Percentiles rank a stretch among this genome's conserved stretches.
Conservation (phyloP, 2,113 vertebrate species). For the Eulacestoma nigropectus region DNA sequence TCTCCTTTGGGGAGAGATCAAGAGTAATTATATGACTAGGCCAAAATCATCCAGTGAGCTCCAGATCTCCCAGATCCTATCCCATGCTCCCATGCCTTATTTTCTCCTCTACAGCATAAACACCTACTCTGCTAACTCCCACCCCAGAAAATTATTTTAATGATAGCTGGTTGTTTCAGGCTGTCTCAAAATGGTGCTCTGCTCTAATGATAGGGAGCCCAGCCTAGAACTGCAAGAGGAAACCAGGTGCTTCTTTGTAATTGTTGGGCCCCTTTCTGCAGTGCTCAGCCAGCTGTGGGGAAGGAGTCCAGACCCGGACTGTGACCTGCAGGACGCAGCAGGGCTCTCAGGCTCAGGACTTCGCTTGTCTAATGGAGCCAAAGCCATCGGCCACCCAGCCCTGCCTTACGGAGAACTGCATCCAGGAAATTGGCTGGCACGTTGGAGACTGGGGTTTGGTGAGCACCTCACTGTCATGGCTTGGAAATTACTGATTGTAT, state of each 20-base stretch:
- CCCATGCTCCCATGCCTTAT: neutral
- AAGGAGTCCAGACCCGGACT: slow-evolving; percentile 81
- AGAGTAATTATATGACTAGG: neutral
- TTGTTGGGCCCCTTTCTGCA: slow-evolving; percentile 37
- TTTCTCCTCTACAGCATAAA: neutral
- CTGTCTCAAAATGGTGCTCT: neutral
- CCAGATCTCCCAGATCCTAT: neutral
- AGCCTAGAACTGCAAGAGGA: neutral
- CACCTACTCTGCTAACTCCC: neutral
- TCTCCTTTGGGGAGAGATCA: neutral
- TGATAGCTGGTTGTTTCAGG: neutral
- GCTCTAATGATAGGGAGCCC: neutral
- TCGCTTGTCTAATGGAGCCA: slow-evolving; percentile 69
- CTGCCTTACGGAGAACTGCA: slow-evolving; percentile 76
- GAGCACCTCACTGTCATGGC: slow-evolving; percentile 12
- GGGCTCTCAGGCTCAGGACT: slow-evolving; percentile 73
- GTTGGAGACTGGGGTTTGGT: slow-evolving; percentile 89
- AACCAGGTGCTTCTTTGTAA: neutral
- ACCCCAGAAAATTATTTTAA: neutral
- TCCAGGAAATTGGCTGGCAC: slow-evolving; percentile 78
- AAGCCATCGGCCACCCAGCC: slow-evolving; percentile 69
- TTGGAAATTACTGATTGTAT: neutral
- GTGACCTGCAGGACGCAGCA: slow-evolving; percentile 75
- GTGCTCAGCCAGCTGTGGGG: slow-evolving; percentile 89
- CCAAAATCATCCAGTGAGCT: neutral